phyloP scores from a whole-genome alignment of 2,888 invertebrate species.

The Drosophila longiperda region DNA sequence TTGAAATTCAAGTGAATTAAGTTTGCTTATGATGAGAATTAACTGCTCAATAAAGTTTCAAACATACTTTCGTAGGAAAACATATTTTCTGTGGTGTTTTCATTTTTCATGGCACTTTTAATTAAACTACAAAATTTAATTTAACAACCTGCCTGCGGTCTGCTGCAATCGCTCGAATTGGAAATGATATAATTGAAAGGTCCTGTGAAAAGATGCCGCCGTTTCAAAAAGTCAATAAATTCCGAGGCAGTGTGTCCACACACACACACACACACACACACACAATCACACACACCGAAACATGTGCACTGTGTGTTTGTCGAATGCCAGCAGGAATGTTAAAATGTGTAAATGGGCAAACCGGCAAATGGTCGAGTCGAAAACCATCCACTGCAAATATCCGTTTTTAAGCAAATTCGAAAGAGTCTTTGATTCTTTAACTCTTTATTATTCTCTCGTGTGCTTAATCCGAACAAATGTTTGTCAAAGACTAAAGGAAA shows the following conservation, averaged over 20 bases:
- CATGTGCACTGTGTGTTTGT: conserved; percentile 19
- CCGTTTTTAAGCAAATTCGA: conserved; percentile 31
- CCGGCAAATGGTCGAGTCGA: conserved; percentile 10
- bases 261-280: conserved; percentile 3
- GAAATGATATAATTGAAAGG: conserved; percentile 34
- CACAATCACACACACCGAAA: neutral
- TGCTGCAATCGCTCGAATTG: conserved; percentile 4
- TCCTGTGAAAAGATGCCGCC: conserved; percentile 29
- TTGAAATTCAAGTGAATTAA: neutral
- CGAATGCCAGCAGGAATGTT: conserved; percentile 34
- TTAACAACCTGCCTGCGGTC: neutral
- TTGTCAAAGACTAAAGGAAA: neutral
- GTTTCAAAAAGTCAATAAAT: conserved; percentile 53
- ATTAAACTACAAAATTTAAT: neutral
- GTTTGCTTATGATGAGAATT: neutral
- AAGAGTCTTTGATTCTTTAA: conserved; percentile 2
- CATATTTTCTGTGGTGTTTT: neutral
- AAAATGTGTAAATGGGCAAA: conserved; percentile 29
- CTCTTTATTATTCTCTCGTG: conserved; percentile 5
- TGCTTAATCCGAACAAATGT: conserved; percentile 10
- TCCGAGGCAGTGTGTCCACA: conserved; percentile 17
- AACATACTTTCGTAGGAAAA: neutral
- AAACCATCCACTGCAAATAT: conserved; percentile 43
- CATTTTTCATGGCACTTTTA: conserved; percentile 3
- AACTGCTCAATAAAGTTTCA: neutral